These are phyloP conservation scores for Miltochrista miniata DNA, from an alignment of 2,888 invertebrate genomes.

Conservation along the genomic window DNA sequence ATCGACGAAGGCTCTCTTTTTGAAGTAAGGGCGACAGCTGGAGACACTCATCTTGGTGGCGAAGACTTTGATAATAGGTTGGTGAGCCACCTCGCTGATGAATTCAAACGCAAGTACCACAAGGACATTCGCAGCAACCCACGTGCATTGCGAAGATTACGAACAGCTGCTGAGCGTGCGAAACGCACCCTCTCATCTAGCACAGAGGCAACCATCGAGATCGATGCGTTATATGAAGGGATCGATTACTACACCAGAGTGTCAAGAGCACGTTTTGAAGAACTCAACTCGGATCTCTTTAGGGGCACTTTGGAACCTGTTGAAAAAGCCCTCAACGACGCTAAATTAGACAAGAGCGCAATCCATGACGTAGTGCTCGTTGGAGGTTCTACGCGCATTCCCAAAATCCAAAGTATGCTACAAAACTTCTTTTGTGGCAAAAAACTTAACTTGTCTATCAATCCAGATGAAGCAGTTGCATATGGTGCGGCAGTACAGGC, in stretches of 20 bases:
- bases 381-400: constrained; percentile 92
- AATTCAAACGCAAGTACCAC: constrained; percentile 88
- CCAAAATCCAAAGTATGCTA: constrained; percentile 89
- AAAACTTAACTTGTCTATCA: constrained; percentile 88
- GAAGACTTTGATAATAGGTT: constrained; percentile 87
- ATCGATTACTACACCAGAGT: constrained; percentile 87
- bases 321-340: constrained; percentile 90
- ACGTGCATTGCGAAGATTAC: constrained; percentile 86
- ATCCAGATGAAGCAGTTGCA: constrained; percentile 92
- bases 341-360: constrained; percentile 89
- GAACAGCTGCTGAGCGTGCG: constrained; percentile 90
- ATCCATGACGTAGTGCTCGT: constrained; percentile 92
- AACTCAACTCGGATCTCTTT: constrained; percentile 88
- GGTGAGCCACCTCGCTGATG: constrained; percentile 86
- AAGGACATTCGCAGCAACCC: constrained; percentile 87
- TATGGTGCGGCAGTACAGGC: constrained; percentile 91
- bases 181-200: constrained; percentile 90
- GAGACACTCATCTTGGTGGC: constrained; percentile 93
- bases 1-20: constrained; percentile 90
- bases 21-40: constrained; percentile 92
- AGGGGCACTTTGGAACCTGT: constrained; percentile 89
- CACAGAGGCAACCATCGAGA: constrained; percentile 89
- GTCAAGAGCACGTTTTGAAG: constrained; percentile 90
- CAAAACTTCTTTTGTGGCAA: constrained; percentile 91
- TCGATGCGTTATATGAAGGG: constrained; percentile 89